Evolutionary conservation across 1,140 invertebrate genomes (phyloP), one percentile per base, ranked within the genome.

Genomic region (Trichoplusia ni): DNA sequence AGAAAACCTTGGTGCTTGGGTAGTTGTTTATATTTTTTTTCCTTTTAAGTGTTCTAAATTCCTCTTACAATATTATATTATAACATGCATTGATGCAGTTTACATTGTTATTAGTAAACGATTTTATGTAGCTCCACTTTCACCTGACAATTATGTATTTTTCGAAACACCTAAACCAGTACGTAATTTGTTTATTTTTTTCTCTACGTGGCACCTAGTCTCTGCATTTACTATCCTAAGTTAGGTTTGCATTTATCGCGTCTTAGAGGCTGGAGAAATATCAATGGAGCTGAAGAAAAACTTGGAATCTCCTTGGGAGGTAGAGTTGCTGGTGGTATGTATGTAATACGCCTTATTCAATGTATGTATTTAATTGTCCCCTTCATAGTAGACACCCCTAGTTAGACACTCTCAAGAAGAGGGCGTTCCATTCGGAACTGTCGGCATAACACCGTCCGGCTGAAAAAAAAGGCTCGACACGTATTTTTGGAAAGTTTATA

Each of bases 401-500:
- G 27, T 11, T 33, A 9, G 16, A 14, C 9, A n/a, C 9, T 35
- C 14, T 7, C 31, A 11, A n/a, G 11, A 14, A 46, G 42, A 40
- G 18, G 7, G 38, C 18, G 38, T 40, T 18, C 16, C 23, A 18
- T 47, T 47, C 2, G 23, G 11, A 9, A 47, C 25, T 18, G 44
- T 18, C 25, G 23, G 31, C 47, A 35, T 29, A 13, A 38, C 19
- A 4, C 9, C 13, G 18, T 4, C n/a, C 3, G 18, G 0, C 11
- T 25, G 61, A 42, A 33, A 40, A 71, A 73, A 64, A 70, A 71
- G 19, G 38, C 18, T 54, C n/a, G n/a, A 64, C 21, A 69, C 54
- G 73, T 79, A 79, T 79, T 79, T 82, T 83, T 81, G 64, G 72
- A 77, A 65, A 44, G 74, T 72, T 73, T 82, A 66, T 73, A 73